Conservation (phyloP, 2,797 vertebrate genomes). For the Morelia viridis region DNA sequence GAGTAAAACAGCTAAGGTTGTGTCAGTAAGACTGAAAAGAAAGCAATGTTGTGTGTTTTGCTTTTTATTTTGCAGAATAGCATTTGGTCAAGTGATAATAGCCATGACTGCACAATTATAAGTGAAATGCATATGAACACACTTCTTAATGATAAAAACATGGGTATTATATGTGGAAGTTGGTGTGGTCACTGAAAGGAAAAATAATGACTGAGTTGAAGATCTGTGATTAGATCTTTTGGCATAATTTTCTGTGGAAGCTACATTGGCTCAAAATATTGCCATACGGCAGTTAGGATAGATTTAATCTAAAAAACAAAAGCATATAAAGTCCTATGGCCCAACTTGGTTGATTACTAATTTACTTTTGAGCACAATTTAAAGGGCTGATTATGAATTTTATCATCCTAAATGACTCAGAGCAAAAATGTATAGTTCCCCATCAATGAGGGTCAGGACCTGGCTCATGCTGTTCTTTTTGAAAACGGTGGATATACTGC, state of each 20-base stretch:
- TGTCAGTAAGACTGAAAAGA: background rate
- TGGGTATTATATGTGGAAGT: background rate
- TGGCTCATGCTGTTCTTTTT: background rate
- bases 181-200: background rate
- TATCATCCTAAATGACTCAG: background rate
- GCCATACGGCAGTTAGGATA: background rate
- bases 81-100: background rate
- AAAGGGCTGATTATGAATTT: background rate
- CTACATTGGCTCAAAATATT: background rate
- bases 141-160: background rate
- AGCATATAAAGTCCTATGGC: background rate
- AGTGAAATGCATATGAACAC: background rate
- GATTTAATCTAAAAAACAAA: background rate
- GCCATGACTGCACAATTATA: background rate
- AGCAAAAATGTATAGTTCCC: background rate
- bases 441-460: background rate
- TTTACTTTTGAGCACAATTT: background rate
- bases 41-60: background rate
- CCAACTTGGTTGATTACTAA: background rate
- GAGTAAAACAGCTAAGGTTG: background rate
- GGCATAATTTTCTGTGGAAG: background rate
- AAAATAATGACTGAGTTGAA: background rate
- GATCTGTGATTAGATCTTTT: background rate
- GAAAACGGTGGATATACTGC: background rate
- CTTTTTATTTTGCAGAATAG: background rate